Evolutionary conservation across 2,888 invertebrate species (phyloP), one percentile per base, ranked within the genome.

Genomic region (Acleris literana): DNA sequence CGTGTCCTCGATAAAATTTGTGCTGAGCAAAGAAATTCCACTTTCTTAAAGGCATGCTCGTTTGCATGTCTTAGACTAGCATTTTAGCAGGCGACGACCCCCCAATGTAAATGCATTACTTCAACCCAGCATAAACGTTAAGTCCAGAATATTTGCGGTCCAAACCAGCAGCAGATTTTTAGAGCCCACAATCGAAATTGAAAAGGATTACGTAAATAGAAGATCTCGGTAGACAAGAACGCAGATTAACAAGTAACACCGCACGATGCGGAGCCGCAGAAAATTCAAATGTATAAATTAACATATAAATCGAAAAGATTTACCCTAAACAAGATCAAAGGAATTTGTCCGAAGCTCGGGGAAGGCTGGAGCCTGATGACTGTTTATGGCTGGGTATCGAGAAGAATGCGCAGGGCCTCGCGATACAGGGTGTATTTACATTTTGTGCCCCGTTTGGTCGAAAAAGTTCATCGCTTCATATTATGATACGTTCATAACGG

Each of bases 241-340:
- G 74, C 69, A 84, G 85, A 88, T 88, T 87, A 87, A 77, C 85
- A 81, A 82, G 82, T 82, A 81, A 84, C 83, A 82, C 78, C 80
- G 80, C 74, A 75, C 79, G 76, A 79, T 78, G 78, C 77, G 78
- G 78, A 81, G 81, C 82, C 82, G 82, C 82, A 81, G 85, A 79
- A 85, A 86, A 90, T 90, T 88, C 88, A 88, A 90, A 90, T 88
- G 88, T 84, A 79, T 80, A 88, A 89, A 91, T 91, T 91, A 88
- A 88, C 91, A 91, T 91, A 89, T 90, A 90, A 90, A 91, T 91
- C 88, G 91, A 91, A 91, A 87, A 90, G 88, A 89, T 89, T 90
- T 90, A 85, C 87, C 87, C 88, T 86, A 87, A 89, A 90, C 87
- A 89, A 88, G 90, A 90, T 90, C 90, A 90, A 90, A 87, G 85